Evolutionary conservation across 2,113 vertebrate species (phyloP).

Genomic region (Lophochroa leadbeateri): DNA sequence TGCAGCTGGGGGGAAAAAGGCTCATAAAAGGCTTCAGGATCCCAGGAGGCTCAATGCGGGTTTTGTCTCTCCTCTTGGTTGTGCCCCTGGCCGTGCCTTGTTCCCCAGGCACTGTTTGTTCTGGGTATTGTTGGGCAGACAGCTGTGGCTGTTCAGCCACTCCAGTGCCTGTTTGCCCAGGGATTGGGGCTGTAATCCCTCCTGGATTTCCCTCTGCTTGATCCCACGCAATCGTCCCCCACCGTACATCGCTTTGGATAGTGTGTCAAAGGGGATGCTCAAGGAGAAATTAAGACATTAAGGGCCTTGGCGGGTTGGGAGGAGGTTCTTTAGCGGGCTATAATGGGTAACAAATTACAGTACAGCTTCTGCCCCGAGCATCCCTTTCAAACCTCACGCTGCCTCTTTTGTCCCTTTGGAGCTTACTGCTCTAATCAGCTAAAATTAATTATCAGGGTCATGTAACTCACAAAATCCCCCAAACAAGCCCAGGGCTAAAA

Average conservation of each 20-base stretch:
- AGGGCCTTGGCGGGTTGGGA: neutral
- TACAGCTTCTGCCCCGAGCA: neutral
- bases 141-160: conserved; percentile 79
- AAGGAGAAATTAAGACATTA: conserved; percentile 37
- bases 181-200: conserved; percentile 79
- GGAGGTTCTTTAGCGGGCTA: neutral
- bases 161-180: conserved; percentile 78
- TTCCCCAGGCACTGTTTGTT: conserved; percentile 78
- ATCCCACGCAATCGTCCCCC: neutral
- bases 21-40: neutral
- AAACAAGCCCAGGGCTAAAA: neutral
- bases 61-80: neutral
- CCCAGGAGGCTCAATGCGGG: neutral
- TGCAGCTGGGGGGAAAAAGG: neutral
- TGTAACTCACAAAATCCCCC: neutral
- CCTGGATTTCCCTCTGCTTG: conserved; percentile 58
- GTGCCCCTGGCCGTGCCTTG: neutral
- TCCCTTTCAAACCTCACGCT: neutral
- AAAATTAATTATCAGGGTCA: neutral
- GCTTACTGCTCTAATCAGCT: neutral
- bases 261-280: neutral
- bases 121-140: conserved; percentile 74
- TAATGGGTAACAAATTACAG: conserved; percentile 46
- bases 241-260: neutral
- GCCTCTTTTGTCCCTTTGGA: neutral